These are phyloP conservation scores for Diabrotica virgifera DNA, from an alignment of 1,140 invertebrate species.

Conservation along the genomic window DNA sequence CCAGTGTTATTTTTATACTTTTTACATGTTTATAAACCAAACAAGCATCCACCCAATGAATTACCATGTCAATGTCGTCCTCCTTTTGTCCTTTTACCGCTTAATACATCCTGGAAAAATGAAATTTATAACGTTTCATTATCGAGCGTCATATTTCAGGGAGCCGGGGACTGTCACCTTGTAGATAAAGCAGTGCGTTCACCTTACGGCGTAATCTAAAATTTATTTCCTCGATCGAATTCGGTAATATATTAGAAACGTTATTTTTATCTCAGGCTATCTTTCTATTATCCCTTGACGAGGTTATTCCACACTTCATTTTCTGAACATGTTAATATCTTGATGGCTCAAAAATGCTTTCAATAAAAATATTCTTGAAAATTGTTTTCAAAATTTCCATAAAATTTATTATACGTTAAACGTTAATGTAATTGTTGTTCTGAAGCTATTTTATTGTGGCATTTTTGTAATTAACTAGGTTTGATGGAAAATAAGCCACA, in stretches of 20 bases:
- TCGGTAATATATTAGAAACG: not conserved
- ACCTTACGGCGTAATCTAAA: not conserved
- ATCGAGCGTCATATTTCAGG: not conserved
- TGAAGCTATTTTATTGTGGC: no score
- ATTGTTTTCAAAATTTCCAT: no score
- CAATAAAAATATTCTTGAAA: no score
- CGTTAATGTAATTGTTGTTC: no score
- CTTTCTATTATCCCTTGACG: not conserved
- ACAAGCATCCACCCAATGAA: not conserved
- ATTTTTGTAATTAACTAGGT: no score
- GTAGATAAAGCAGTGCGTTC: not conserved
- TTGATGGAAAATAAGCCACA: no score
- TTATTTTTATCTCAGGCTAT: not conserved
- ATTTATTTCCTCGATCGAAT: constrained; percentile 3
- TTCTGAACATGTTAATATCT: no score
- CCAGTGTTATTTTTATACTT: no score
- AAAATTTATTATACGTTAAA: no score
- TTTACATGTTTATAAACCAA: no score
- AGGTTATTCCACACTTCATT: no score
- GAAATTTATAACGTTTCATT: not conserved
- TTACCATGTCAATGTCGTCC: not conserved
- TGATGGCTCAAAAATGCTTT: no score
- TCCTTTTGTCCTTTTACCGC: not conserved
- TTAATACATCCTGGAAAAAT: constrained; percentile 3
- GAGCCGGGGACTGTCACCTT: not conserved